Percentiles rank a stretch among this genome's conserved stretches.
These are phyloP conservation scores for Hypomecis punctinalis DNA, from an alignment of 2,888 invertebrate species.

Conservation along the genomic window DNA sequence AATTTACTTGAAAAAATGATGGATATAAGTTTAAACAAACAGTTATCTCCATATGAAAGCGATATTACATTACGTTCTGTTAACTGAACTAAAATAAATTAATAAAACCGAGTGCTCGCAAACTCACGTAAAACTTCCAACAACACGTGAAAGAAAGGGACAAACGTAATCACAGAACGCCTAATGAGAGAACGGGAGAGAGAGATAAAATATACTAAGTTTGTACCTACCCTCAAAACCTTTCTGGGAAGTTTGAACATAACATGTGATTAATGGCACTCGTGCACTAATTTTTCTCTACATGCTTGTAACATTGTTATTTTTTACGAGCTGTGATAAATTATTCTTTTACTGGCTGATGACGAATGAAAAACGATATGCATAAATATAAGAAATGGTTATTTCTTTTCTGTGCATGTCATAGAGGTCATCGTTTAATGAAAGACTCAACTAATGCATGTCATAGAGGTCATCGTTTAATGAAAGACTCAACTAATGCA, in stretches of 20 bases:
- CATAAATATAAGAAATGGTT: too few relatives aligned
- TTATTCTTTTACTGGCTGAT: neutral
- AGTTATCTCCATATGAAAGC: neutral
- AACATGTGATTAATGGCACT: conserved; percentile 28
- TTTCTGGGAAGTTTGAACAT: conserved; percentile 27
- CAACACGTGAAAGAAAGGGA: conserved; percentile 14
- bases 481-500: too few relatives aligned
- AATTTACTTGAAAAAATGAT: too few relatives aligned
- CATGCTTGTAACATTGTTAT: conserved; percentile 6
- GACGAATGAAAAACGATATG: neutral
- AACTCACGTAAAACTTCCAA: conserved; percentile 11
- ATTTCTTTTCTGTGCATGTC: too few relatives aligned
- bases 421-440: too few relatives aligned
- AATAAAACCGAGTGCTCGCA: conserved; percentile 13
- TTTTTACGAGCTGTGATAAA: conserved; percentile 7
- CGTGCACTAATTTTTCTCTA: conserved; percentile 23
- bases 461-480: too few relatives aligned
- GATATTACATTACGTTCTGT: neutral
- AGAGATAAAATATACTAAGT: conserved; percentile 9
- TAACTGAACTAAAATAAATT: conserved; percentile 19
- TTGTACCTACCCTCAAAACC: conserved; percentile 13
- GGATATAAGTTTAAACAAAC: too few relatives aligned
- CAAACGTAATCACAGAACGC: neutral
- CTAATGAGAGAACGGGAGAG: neutral
- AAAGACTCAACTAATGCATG: too few relatives aligned